Base-by-base conservation (phyloP, 2,888 invertebrate species). In the Ichneumoninae sp. region DNA sequence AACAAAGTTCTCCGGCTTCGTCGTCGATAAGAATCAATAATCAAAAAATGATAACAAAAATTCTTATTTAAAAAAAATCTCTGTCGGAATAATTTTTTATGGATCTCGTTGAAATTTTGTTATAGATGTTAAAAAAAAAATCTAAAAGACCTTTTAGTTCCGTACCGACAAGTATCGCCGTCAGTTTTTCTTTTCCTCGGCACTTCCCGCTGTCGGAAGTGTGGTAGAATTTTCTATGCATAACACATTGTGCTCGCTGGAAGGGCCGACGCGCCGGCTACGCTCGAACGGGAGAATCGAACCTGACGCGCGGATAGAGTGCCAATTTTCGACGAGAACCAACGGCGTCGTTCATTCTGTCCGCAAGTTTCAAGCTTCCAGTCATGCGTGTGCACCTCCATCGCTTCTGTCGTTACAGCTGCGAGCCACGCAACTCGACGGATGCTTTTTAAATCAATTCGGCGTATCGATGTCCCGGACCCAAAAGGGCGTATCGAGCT, bases 211-310 rank as follows among this genome's bases (percentile, higher is more conserved):
- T 40, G 60, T 36, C 52, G 13, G 5, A 33, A 30, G 16, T 8
- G 36, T 30, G 19, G 40, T n/a, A 60, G 60, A 82, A 71, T 60
- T 82, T 82, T 60, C 44, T 57, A 77, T 77, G 82, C 82, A 82
- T 79, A 79, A 79, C 73, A 60, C 77, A 82, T 82, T 73, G 66
- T 66, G 70, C 54, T 68, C 47, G 57, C 68, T 40, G 73, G 54
- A 40, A 36, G 30, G 33, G 30, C 52, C 33, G 54, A 30, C 40
- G 16, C 44, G 44, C 52, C 36, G 16, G 36, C 52, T 52, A 6
- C 19, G 19, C 16, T 57, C 30, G 76, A 69, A 33, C 30, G 70
- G 71, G 76, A 30, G 69, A 71, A 65, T 66, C 66, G 71, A 26
- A 66, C 47, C 68, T 82, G 81, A 71, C 71, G 76, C 4, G 44